Percentiles rank a stretch among this genome's conserved stretches.
Conservation (phyloP, 53 echinoderm and acorn worm genomes). For the Antedon mediterranea region DNA sequence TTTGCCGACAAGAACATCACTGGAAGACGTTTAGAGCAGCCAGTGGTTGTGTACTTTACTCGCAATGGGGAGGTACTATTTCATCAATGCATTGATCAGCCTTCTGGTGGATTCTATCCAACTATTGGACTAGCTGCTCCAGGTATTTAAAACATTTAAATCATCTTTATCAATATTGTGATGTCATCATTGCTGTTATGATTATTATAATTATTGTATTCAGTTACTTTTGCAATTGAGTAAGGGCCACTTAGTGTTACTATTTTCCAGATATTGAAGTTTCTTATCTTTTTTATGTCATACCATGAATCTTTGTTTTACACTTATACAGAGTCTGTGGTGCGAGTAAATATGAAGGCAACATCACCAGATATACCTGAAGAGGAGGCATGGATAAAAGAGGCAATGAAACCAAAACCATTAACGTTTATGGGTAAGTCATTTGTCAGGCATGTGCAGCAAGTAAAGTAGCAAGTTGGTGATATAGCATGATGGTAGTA, state of each 20-base stretch:
- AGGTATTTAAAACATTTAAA: constrained; percentile 27
- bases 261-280: no score
- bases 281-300: no score
- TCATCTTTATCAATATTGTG: no score
- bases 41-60: constrained; percentile 78
- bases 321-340: neutral
- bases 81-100: constrained; percentile 43
- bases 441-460: neutral
- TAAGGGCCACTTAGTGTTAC: no score
- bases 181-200: no score
- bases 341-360: neutral
- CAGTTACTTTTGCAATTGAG: no score
- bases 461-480: no score
- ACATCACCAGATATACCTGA: neutral
- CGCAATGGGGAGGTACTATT: constrained; percentile 40
- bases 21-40: constrained; percentile 21
- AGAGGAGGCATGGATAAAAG: neutral
- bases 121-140: constrained; percentile 34
- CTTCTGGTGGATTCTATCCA: constrained; percentile 84
- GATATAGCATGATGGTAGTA: no score
- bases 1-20: constrained; percentile 24
- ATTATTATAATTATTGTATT: no score
- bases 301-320: no score
- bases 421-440: neutral
- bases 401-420: neutral